phyloP scores from a whole-genome alignment of 1,140 invertebrate genomes.

The Schlechtendalia chinensis region DNA sequence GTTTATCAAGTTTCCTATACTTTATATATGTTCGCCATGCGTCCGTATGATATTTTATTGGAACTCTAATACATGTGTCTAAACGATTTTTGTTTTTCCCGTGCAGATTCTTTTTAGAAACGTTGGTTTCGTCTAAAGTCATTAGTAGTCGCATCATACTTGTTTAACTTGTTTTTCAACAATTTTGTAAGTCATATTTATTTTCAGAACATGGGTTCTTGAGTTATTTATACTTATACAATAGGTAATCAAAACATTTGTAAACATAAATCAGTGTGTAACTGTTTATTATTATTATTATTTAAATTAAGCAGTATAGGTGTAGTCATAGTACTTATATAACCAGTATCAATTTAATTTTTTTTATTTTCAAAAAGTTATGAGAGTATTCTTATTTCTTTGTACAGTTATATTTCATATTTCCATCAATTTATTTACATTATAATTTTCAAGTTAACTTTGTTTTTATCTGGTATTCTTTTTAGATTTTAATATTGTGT shows the following conservation, averaged over 20 bases:
- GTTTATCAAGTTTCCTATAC: not conserved
- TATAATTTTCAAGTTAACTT: not conserved
- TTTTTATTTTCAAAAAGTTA: too few species aligned
- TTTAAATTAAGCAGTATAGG: not conserved
- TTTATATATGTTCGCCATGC: too few species aligned
- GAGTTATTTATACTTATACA: not conserved
- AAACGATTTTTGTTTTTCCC: not conserved
- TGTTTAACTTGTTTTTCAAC: not conserved
- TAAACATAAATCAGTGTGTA: not conserved
- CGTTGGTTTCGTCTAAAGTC: not conserved
- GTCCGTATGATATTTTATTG: too few species aligned
- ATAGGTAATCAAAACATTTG: not conserved
- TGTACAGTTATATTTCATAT: too few species aligned
- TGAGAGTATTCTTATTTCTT: too few species aligned
- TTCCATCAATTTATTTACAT: not conserved
- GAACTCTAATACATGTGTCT: too few species aligned
- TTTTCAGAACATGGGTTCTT: not conserved
- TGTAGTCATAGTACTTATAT: too few species aligned
- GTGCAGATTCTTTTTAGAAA: not conserved
- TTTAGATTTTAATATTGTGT: too few species aligned
- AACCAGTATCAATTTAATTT: too few species aligned
- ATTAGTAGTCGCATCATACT: not conserved
- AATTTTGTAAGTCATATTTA: conserved; percentile 7
- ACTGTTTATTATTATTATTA: not conserved
- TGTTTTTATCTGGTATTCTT: too few species aligned